Conservation (phyloP, 2,888 invertebrate genomes). For the Stramonita haemastoma region DNA sequence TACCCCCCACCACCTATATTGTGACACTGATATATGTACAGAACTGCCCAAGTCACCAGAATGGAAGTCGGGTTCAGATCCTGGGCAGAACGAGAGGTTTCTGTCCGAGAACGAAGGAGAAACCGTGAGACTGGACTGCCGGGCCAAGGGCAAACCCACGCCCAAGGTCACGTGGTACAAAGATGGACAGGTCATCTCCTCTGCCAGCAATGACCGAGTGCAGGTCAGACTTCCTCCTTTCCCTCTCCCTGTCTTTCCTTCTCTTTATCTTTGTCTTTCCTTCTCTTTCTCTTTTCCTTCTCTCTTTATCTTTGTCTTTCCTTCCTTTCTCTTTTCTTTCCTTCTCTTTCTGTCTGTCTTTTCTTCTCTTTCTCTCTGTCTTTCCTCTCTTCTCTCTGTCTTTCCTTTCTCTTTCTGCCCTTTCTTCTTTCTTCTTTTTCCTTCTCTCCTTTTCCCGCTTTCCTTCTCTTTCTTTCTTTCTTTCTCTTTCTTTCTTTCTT, state of each 20-base stretch:
- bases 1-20: too few relatives aligned
- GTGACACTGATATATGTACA: background rate
- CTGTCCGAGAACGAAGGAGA: conserved; percentile 55
- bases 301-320: too few relatives aligned
- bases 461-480: too few relatives aligned
- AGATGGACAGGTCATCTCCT: conserved; percentile 55
- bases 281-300: too few relatives aligned
- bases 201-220: conserved; percentile 14
- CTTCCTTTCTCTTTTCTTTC: too few relatives aligned
- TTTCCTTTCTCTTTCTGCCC: too few relatives aligned
- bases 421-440: too few relatives aligned
- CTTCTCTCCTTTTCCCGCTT: too few relatives aligned
- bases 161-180: conserved; percentile 73
- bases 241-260: background rate
- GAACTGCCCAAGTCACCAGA: conserved; percentile 45
- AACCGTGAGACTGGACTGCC: conserved; percentile 67
- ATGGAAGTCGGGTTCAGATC: conserved; percentile 58
- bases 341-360: too few relatives aligned
- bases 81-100: conserved; percentile 47
- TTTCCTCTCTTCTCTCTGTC: too few relatives aligned
- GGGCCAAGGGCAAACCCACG: conserved; percentile 71
- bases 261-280: background rate
- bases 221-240: conserved; percentile 35
- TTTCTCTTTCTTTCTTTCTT: too few relatives aligned
- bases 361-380: too few relatives aligned